Conservation (phyloP, 2,113 vertebrate species). For the Brachypteracias leptosomus region DNA sequence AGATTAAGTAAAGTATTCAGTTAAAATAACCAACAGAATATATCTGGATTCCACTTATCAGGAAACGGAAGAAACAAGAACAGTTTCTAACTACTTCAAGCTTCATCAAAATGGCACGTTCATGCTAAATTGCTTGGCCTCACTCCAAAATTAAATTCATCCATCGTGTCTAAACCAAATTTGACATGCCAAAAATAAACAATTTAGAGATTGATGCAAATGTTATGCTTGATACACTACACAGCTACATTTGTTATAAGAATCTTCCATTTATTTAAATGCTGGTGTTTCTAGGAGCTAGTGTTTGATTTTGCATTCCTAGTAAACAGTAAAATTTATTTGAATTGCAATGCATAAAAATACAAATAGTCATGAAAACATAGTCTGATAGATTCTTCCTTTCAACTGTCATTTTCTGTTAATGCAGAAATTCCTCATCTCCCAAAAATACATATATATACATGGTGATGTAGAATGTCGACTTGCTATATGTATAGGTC, state of each 20-base stretch:
- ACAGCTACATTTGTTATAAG: neutral
- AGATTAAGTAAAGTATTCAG: neutral
- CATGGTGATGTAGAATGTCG: neutral
- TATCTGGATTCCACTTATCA: neutral
- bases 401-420: neutral
- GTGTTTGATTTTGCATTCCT: neutral
- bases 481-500: neutral
- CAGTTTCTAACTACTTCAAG: neutral
- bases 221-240: neutral
- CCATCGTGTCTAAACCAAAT: neutral
- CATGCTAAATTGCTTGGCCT: neutral
- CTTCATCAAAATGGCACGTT: neutral
- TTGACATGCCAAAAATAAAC: neutral
- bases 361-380: neutral
- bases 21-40: neutral
- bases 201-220: neutral
- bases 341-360: neutral
- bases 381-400: neutral
- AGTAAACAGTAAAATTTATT: neutral
- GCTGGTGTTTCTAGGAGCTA: neutral
- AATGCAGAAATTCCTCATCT: neutral
- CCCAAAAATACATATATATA: neutral
- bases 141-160: neutral
- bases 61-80: neutral
- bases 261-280: neutral